These are phyloP conservation scores for Eudyptes chrysolophus DNA, from an alignment of 2,113 vertebrate genomes.

Conservation along the genomic window DNA sequence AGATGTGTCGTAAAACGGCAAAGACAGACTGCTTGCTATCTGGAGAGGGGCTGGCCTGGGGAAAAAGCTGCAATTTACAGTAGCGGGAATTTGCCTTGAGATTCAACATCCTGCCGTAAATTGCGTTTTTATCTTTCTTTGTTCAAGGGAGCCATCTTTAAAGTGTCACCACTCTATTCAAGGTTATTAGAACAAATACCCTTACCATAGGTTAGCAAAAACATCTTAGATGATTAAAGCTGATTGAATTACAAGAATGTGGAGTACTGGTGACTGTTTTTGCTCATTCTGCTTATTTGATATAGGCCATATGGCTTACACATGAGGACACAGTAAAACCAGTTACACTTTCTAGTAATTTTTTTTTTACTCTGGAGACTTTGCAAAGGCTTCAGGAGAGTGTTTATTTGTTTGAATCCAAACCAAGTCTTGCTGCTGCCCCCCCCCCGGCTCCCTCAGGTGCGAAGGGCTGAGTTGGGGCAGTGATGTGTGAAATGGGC, in stretches of 20 bases:
- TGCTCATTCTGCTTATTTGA: background rate
- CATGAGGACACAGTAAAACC: background rate
- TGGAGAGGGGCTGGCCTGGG: background rate
- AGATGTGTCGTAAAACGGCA: background rate
- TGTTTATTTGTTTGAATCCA: background rate
- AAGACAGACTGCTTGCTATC: background rate
- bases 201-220: background rate
- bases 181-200: conserved; percentile 60
- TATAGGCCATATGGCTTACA: background rate
- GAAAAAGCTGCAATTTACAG: conserved; percentile 10
- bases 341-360: background rate
- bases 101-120: conserved; percentile 37
- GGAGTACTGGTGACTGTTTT: background rate
- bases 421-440: background rate
- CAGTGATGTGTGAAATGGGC: background rate
- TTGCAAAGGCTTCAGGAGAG: background rate
- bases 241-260: conserved; percentile 15
- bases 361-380: background rate
- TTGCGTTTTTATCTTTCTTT: conserved; percentile 26
- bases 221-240: background rate
- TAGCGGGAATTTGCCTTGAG: conserved; percentile 28
- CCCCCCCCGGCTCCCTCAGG: accelerated
- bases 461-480: background rate
- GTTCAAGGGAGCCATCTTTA: conserved; percentile 44
- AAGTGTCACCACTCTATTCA: conserved; percentile 37